Evolutionary conservation across 2,888 invertebrate species (phyloP).

Genomic region (Nomada flava): DNA sequence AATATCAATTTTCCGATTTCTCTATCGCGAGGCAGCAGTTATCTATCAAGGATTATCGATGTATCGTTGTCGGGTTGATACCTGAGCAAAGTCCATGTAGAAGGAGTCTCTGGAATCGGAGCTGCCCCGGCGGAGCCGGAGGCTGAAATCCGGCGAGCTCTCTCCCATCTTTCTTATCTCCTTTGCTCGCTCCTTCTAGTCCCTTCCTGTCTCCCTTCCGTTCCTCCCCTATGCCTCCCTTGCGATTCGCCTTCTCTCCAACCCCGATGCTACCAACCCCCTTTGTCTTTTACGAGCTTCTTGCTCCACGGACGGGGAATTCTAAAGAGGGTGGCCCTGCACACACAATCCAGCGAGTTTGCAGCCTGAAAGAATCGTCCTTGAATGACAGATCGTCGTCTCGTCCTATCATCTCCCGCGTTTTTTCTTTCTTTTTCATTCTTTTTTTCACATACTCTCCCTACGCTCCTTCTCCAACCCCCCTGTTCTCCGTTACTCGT

Average conservation of each 20-base stretch:
- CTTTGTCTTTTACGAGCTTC: conserved; percentile 76
- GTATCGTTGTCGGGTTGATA: conserved; percentile 56
- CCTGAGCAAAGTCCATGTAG: conserved; percentile 94
- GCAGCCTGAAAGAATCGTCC: conserved; percentile 74
- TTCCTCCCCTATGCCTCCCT: conserved; percentile 12
- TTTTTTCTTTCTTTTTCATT: conserved; percentile 6
- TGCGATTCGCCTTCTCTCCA: conserved; percentile 47
- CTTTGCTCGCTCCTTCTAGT: conserved; percentile 39
- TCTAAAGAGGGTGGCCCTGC: conserved; percentile 78
- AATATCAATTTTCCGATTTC: conserved; percentile 15
- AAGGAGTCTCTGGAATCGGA: conserved; percentile 95
- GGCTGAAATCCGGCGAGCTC: conserved; percentile 94
- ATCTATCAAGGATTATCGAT: conserved; percentile 47
- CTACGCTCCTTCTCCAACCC: neutral
- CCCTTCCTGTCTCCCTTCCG: conserved; percentile 38
- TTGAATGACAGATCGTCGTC: conserved; percentile 71
- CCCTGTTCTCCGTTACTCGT: conserved; percentile 9
- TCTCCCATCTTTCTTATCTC: conserved; percentile 86
- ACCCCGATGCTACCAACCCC: conserved; percentile 67
- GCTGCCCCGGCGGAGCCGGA: conserved; percentile 93
- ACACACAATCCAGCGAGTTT: conserved; percentile 72
- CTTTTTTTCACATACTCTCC: conserved; percentile 7
- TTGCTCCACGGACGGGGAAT: conserved; percentile 77
- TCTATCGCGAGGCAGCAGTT: neutral
- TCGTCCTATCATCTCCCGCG: conserved; percentile 37